Base-by-base conservation (phyloP, 2,113 vertebrate species). In the Etia nguti region DNA sequence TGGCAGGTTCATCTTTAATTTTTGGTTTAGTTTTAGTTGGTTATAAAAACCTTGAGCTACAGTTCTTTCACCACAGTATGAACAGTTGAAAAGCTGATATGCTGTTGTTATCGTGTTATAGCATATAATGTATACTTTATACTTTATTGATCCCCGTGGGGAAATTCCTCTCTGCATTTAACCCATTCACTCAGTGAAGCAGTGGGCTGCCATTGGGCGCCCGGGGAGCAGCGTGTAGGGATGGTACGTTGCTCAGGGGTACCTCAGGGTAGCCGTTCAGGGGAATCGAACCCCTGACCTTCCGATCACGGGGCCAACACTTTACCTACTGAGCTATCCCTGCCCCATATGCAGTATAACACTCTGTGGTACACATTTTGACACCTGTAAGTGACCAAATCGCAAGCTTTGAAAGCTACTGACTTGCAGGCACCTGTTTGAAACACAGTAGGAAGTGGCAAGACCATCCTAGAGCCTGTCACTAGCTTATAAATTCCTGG, bases 311-410 rank as follows among this genome's bases (percentile, higher is more conserved):
- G n/a, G n/a, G n/a, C n/a, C n/a, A n/a, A n/a, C n/a, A n/a, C n/a
- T n/a, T n/a, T n/a, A n/a, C n/a, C n/a, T n/a, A n/a, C n/a, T n/a
- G n/a, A n/a, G n/a, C n/a, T n/a, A n/a, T n/a, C n/a, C n/a, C n/a
- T n/a, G n/a, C n/a, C n/a, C n/a, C n/a, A n/a, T n/a, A 70, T 70
- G n/a, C n/a, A 24, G n/a, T 70, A 24, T 24, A 10, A 24, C 68
- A 46, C 38, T 10, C 41, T 29, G 41, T 48, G 22, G 38, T 73
- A 41, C 38, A 46, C 4, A 10, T 26, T 26, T 6, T 26, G 41
- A 48, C 15, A 29, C 0, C 15, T 0, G 2, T 4, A 0, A 73
- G 48, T 73, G 41, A 73, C 22, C 41, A 73, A 73, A 73, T 73
- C 0, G 1, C 26, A 48, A 26, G 13, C 22, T 46, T 18, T 26